Conservation (phyloP, 2,113 vertebrate genomes). For the Neomonachus schauinslandi region DNA sequence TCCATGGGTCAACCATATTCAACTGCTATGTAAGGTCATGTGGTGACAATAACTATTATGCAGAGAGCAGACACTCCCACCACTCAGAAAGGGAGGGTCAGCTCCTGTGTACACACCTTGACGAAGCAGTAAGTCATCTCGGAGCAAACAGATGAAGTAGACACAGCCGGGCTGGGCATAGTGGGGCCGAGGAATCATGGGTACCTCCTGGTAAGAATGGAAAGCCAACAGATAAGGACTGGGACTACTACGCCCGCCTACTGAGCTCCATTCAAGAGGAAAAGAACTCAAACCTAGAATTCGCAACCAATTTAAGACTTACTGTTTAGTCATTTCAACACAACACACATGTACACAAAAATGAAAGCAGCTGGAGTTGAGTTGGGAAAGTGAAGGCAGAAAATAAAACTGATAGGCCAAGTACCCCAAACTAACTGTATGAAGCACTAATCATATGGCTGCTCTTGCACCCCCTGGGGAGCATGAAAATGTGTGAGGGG, state of each 20-base stretch:
- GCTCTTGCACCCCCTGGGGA: not conserved
- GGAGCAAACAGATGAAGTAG: conserved; percentile 97
- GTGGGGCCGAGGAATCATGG: conserved; percentile 97
- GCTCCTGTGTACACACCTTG: conserved; percentile 88
- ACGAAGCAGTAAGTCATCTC: conserved; percentile 96
- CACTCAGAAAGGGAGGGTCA: not conserved
- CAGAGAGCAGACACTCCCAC: not conserved
- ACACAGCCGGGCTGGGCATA: conserved; percentile 97
- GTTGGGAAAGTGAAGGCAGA: not conserved
- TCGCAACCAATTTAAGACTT: not conserved
- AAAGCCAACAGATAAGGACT: not conserved
- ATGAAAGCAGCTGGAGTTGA: not conserved
- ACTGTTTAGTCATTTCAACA: not conserved
- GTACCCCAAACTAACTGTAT: not conserved
- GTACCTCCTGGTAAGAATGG: conserved; percentile 92
- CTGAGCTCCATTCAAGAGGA: not conserved
- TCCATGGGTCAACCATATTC: not conserved
- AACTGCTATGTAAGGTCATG: not conserved
- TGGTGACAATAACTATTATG: not conserved
- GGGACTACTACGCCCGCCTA: not conserved
- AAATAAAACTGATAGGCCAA: not conserved
- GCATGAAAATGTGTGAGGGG: not conserved
- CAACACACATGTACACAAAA: not conserved
- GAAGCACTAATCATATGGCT: not conserved
- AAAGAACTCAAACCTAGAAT: conserved; percentile 16